These are phyloP conservation scores for Clostera curtula DNA, from an alignment of 2,888 invertebrate genomes.

Conservation along the genomic window DNA sequence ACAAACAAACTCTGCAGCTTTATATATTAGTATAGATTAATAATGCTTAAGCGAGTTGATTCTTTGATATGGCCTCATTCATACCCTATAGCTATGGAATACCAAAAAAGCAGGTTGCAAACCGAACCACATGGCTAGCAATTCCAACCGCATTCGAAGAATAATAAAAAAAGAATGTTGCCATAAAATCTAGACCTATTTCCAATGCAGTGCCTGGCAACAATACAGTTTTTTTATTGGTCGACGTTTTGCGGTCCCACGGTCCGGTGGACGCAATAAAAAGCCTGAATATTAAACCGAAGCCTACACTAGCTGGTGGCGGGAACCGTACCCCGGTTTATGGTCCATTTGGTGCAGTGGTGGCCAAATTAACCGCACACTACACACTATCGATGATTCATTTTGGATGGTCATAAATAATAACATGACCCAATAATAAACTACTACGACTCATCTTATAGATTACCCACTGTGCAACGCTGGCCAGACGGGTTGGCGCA, in stretches of 20 bases:
- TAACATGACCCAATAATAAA: no score
- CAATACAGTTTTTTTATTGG: slow-evolving; percentile 24
- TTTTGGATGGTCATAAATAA: no score
- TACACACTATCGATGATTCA: not conserved
- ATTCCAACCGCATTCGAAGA: slow-evolving; percentile 1
- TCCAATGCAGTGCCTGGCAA: slow-evolving; percentile 13
- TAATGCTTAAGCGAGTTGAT: no score
- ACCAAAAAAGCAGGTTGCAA: not conserved
- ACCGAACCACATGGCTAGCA: not conserved
- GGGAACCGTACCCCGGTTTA: slow-evolving; percentile 29
- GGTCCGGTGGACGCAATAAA: slow-evolving; percentile 35
- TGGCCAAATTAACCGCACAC: slow-evolving; percentile 6
- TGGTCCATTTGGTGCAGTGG: slow-evolving; percentile 21
- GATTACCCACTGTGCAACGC: no score
- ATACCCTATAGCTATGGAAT: no score
- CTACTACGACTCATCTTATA: no score
- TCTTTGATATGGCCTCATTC: no score
- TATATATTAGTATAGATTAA: no score
- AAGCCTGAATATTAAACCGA: slow-evolving; percentile 33
- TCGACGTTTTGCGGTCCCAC: slow-evolving; percentile 33
- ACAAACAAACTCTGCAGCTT: no score
- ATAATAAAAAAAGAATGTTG: slow-evolving; percentile 1
- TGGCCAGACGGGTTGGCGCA: no score
- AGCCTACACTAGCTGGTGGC: slow-evolving; percentile 24
- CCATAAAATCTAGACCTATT: slow-evolving; percentile 1